Conservation (phyloP, 1,140 invertebrate species). For the Theocolax elegans region DNA sequence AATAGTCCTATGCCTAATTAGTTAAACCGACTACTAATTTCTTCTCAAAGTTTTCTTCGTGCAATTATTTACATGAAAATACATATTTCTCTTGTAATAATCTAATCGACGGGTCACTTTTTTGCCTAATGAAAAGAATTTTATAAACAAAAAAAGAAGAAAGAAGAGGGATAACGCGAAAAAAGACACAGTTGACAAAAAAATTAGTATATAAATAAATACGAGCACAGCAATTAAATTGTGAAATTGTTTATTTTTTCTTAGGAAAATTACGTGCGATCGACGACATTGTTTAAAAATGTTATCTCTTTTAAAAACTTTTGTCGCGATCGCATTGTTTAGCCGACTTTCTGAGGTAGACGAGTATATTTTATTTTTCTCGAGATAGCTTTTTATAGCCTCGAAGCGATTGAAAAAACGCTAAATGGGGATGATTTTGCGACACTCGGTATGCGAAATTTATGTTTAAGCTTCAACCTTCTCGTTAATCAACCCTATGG, state of each 20-base stretch:
- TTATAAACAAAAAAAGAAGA: no score
- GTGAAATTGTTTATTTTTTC: conserved; percentile 15
- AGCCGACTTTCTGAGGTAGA: conserved; percentile 65
- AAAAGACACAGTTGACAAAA: not conserved
- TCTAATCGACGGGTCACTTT: no score
- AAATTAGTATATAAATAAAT: no score
- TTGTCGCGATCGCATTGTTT: conserved; percentile 55
- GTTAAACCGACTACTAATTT: no score
- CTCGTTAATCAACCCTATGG: no score
- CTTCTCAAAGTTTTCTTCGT: no score
- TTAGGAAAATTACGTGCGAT: conserved; percentile 10
- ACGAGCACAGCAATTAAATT: not conserved
- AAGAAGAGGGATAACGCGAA: no score
- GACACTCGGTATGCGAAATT: not conserved
- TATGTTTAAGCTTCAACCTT: no score
- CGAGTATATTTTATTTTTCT: conserved; percentile 64
- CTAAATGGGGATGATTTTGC: conserved; percentile 54
- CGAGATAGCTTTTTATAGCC: conserved; percentile 64
- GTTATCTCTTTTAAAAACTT: not conserved
- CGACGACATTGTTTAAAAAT: not conserved
- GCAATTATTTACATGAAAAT: no score
- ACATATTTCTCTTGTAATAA: no score
- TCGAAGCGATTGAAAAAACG: conserved; percentile 52
- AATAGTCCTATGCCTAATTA: no score
- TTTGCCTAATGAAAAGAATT: no score